Percentiles rank a stretch among this genome's conserved stretches.
Conservation (phyloP, 2,797 vertebrate genomes). For the Microtus agrestis region DNA sequence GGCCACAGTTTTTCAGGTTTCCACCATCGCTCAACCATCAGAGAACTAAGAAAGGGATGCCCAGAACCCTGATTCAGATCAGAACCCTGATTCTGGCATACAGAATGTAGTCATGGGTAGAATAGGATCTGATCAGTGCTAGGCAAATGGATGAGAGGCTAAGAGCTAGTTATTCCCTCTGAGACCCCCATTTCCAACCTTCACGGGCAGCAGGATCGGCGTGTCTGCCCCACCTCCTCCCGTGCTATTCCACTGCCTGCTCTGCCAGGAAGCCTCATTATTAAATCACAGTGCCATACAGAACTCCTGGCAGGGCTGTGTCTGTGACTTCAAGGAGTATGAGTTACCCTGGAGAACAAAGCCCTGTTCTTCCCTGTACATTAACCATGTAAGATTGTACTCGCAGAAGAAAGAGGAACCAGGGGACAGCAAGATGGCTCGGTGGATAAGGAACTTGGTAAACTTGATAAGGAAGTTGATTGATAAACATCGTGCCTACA, state of each 20-base stretch:
- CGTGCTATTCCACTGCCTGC: neutral
- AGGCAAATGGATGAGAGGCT: neutral
- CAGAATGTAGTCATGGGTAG: neutral
- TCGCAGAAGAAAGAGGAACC: neutral
- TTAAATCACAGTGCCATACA: neutral
- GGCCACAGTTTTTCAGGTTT: slow-evolving; percentile 28
- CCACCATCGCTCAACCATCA: neutral
- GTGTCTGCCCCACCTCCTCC: neutral
- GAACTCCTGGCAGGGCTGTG: neutral
- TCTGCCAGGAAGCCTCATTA: neutral
- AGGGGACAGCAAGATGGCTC: neutral
- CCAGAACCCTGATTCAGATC: neutral
- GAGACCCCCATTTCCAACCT: neutral
- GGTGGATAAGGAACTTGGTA: neutral
- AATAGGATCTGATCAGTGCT: neutral
- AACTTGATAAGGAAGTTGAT: neutral
- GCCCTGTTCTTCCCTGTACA: neutral
- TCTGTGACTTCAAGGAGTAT: neutral
- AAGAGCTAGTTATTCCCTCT: neutral
- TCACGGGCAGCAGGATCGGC: too few species aligned
- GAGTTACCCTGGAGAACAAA: neutral
- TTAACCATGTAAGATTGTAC: neutral
- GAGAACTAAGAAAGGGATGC: neutral
- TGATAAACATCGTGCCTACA: neutral
- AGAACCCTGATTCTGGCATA: neutral